phyloP scores from a whole-genome alignment of 2,113 vertebrate species.

The Corythornis cristatus region DNA sequence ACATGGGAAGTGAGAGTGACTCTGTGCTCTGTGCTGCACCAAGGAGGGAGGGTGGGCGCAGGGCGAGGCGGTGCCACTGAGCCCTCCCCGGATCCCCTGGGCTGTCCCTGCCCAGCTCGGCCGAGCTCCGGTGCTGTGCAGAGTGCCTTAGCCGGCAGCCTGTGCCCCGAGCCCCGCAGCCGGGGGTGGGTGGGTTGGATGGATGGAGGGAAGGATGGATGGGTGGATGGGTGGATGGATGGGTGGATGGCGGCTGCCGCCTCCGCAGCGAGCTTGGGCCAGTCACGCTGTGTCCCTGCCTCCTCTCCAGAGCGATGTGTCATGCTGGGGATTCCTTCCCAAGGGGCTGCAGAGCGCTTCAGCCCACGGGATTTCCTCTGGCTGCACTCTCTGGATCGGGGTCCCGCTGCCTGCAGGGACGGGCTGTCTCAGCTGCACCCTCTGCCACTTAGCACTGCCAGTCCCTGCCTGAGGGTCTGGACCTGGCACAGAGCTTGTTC shows the following conservation, averaged over 20 bases:
- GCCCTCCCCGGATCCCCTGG: not conserved
- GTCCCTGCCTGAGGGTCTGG: not conserved
- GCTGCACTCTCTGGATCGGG: not conserved
- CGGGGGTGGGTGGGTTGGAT: too few relatives aligned
- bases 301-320: not conserved
- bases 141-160: not conserved
- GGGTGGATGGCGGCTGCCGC: not conserved
- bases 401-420: not conserved
- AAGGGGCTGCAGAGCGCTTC: not conserved
- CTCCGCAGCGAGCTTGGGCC: not conserved
- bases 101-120: accelerated
- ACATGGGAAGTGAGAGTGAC: accelerated
- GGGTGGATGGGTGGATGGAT: too few relatives aligned
- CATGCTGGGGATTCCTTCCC: not conserved
- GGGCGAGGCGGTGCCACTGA: not conserved
- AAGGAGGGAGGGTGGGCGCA: accelerated
- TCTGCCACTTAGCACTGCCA: not conserved
- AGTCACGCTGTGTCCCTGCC: not conserved
- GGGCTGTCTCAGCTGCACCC: not conserved
- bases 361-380: not conserved
- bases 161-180: accelerated
- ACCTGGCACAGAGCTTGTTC: not conserved
- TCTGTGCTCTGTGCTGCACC: not conserved
- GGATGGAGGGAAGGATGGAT: too few relatives aligned
- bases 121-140: not conserved